Evolutionary conservation across 2,113 vertebrate species (phyloP).

Genomic region (Phalacrocorax aristotelis): DNA sequence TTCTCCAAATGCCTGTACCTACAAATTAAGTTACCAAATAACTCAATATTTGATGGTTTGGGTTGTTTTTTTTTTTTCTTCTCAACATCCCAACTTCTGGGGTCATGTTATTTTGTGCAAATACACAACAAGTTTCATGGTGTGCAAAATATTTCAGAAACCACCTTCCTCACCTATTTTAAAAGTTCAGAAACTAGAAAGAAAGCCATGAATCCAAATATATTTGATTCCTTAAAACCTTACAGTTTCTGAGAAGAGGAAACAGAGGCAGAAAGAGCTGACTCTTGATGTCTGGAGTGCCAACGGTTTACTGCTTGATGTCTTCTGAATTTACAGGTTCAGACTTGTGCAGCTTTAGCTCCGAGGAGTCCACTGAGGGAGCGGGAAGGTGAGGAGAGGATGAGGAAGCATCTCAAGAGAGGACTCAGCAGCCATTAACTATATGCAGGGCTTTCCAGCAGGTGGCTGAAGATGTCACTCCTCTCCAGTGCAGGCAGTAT

Average conservation of each 20-base stretch:
- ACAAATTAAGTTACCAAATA: neutral
- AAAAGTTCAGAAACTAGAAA: neutral
- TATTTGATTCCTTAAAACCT: neutral
- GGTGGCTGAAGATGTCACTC: neutral
- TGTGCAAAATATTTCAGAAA: neutral
- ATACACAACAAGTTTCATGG: accelerated
- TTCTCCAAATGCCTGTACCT: neutral
- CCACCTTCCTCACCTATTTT: accelerated
- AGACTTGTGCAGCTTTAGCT: neutral
- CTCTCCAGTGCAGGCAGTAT: neutral
- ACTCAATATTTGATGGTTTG: neutral
- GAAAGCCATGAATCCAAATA: accelerated
- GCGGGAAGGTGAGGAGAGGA: neutral
- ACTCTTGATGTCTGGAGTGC: neutral
- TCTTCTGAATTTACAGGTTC: neutral
- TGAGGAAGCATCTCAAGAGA: neutral
- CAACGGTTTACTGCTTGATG: neutral
- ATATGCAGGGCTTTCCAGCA: neutral
- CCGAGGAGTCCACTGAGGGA: neutral
- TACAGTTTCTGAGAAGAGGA: neutral
- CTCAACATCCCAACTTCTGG: neutral
- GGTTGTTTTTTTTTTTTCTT: neutral
- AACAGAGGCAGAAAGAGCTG: neutral
- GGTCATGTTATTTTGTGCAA: neutral
- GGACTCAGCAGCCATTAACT: no score